Conservation (phyloP, 2,113 vertebrate species). For the Cottus gobio region DNA sequence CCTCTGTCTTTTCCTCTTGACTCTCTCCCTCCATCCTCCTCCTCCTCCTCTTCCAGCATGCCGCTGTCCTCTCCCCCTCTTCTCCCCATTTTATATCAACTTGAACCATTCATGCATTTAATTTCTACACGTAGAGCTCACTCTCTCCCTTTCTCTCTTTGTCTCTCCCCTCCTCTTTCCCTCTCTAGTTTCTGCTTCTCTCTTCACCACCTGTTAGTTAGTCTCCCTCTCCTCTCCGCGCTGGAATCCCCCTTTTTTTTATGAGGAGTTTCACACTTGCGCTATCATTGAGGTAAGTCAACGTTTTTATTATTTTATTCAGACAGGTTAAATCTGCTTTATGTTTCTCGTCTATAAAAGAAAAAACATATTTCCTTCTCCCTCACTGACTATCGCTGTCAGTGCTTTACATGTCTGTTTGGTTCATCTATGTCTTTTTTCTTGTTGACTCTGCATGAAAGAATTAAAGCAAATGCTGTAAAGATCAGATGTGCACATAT, state of each 20-base stretch:
- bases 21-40: slow-evolving; percentile 26
- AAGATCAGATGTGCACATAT: not conserved
- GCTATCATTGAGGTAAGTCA: slow-evolving; percentile 72
- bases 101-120: slow-evolving; percentile 65
- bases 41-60: slow-evolving; percentile 32
- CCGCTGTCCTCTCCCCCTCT: slow-evolving; percentile 46
- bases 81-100: slow-evolving; percentile 65
- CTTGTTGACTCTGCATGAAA: not conserved
- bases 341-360: not conserved
- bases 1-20: not conserved
- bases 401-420: slow-evolving; percentile 2
- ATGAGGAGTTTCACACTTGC: slow-evolving; percentile 77
- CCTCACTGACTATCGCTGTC: not conserved
- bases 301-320: slow-evolving; percentile 13
- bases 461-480: not conserved
- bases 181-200: slow-evolving; percentile 53
- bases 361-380: not conserved
- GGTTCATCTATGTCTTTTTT: not conserved
- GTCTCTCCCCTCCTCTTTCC: slow-evolving; percentile 24
- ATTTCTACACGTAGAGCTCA: slow-evolving; percentile 55
- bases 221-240: slow-evolving; percentile 58
- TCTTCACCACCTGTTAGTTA: slow-evolving; percentile 81
- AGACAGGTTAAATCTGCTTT: not conserved
- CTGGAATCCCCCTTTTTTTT: slow-evolving; percentile 73
- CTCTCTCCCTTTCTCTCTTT: slow-evolving; percentile 22